Conservation (phyloP, 2,797 vertebrate species). For the Benthosema pterotum region DNA sequence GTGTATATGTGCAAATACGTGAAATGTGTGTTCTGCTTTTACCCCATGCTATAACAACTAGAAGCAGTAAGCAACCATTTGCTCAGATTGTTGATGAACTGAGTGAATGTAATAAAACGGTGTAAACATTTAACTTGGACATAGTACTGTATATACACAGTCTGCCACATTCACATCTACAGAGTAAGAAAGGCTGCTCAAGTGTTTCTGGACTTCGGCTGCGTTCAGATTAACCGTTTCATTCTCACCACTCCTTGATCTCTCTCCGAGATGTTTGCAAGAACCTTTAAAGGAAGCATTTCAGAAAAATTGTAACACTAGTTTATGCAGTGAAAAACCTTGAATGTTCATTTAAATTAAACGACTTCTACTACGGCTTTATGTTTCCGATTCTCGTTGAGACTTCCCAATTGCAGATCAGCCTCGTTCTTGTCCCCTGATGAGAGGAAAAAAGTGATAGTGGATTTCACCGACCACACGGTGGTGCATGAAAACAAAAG, state of each 20-base stretch:
- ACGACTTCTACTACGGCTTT: too few species aligned
- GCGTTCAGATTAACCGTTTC: background rate
- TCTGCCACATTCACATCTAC: conserved; percentile 9
- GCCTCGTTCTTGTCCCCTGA: conserved; percentile 21
- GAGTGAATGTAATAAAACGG: background rate
- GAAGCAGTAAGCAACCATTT: too few species aligned
- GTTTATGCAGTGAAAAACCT: too few species aligned
- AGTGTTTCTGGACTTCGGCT: conserved; percentile 23
- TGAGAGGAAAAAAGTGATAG: conserved; percentile 25
- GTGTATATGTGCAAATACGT: too few species aligned
- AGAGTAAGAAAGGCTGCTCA: conserved; percentile 7
- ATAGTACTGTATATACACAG: background rate
- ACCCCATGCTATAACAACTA: too few species aligned
- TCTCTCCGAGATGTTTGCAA: background rate
- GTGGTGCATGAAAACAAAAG: conserved; percentile 61
- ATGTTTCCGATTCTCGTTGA: background rate
- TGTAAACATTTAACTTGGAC: background rate
- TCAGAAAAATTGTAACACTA: background rate
- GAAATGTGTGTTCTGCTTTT: too few species aligned
- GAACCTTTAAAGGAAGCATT: background rate
- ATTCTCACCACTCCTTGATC: background rate
- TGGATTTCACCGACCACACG: conserved; percentile 28
- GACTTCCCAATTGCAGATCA: conserved; percentile 17
- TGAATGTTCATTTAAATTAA: too few species aligned
- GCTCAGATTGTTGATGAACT: background rate